Conservation (phyloP, 2,888 invertebrate species). For the Cancer borealis region DNA sequence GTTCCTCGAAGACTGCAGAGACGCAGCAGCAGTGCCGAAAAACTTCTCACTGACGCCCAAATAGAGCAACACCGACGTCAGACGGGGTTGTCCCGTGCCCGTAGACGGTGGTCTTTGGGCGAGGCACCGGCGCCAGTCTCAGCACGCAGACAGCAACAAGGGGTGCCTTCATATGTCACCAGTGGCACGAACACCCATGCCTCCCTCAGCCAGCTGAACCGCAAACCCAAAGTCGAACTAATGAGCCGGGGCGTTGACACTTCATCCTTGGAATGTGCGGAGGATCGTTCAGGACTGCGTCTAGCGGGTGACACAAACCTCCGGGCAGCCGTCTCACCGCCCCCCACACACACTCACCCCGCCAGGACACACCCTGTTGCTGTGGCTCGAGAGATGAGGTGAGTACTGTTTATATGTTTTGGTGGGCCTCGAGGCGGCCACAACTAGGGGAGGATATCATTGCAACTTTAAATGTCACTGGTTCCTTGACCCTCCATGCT, state of each 20-base stretch:
- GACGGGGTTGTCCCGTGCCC: constrained; percentile 15
- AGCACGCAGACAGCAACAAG: constrained; percentile 46
- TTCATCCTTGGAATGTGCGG: background rate
- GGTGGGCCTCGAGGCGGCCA: background rate
- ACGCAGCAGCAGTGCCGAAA: constrained; percentile 65
- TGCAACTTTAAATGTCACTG: constrained; percentile 6
- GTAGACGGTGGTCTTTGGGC: constrained; percentile 64
- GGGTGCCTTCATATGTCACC: constrained; percentile 34
- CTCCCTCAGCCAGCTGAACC: background rate
- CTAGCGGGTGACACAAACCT: background rate
- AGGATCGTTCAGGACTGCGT: background rate
- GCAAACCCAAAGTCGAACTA: background rate
- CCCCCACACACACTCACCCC: background rate
- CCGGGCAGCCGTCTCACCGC: background rate
- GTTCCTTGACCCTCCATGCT: background rate
- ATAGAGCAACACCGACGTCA: constrained; percentile 47
- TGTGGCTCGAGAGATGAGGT: constrained; percentile 62
- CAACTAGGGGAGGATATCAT: background rate
- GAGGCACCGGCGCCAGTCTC: constrained; percentile 48
- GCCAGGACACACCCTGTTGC: background rate
- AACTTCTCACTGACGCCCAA: constrained; percentile 25
- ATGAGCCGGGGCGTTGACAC: constrained; percentile 41
- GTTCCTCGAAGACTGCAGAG: constrained; percentile 48
- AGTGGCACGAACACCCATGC: constrained; percentile 54
- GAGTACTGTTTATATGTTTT: background rate